Base-by-base conservation (phyloP, 2,113 vertebrate species). In the Platichthys flesus region DNA sequence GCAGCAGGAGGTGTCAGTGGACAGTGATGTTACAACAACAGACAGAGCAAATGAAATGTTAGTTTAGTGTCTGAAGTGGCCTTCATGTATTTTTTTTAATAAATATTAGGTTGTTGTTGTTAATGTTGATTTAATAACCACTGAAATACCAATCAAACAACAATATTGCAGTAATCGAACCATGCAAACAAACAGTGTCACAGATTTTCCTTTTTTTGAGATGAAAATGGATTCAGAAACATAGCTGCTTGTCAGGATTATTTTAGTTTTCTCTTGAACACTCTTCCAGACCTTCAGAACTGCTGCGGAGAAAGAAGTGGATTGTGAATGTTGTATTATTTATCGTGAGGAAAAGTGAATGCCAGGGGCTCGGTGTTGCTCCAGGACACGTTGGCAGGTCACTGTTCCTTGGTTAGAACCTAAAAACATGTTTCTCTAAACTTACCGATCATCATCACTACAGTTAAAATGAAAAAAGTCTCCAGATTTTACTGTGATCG, bases 261-360 rank as follows among this genome's bases (percentile, higher is more conserved):
- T 45, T 63, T 63, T 45, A 26, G 51, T 26, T 23, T 55, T 9
- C 6, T 59, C 14, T 67, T 9, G 15, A 76, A 80, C 76, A 70
- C 65, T 66, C 56, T 7, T 1, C 54, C 1, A 67, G 26, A 67
- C 31, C 31, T 31, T 31, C 6, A 7, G 6, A 31, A 2, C 45
- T 74, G 31, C 58, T 42, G 26, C 37, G 6, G 42, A n/a, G 8
- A 67, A 47, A 58, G 4, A 35, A 24, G 37, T 23, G 21, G 8
- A 40, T 51, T 52, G 10, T 73, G 61, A 55, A 40, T 37, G 7
- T 20, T 75, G 9, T 42, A 42, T 21, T 1, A 2, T 21, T 60
- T 28, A 31, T 58, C 42, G 13, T 28, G 45, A 51, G 6, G 16
- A 15, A 23, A 65, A 52, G n/a, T 47, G 55, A 51, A 10, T 58